Base-by-base conservation (phyloP, 2,888 invertebrate species). In the Epinotia demarniana region DNA sequence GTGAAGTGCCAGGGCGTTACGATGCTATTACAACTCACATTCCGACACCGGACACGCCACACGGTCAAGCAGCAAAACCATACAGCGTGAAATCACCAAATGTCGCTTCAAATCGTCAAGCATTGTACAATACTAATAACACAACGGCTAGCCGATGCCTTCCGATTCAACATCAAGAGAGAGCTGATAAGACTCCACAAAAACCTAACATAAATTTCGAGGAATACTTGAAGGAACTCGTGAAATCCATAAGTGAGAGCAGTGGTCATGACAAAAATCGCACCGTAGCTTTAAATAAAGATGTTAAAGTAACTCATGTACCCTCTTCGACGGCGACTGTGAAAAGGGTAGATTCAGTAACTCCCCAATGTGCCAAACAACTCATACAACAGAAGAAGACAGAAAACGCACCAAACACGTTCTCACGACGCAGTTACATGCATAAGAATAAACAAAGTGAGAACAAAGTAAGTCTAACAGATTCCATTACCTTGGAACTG, bases 391-490 rank as follows among this genome's bases (percentile, higher is more conserved):
- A 83, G 67, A 91, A 89, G 81, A 90, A 89, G 80, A 82, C 82
- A 11, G 91, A 92, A 49, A 85, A 85, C 72, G 89, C 87, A 39
- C 89, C 89, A 3, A 90, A 92, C 72, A 94, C 94, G 3, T 94
- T 93, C 80, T 85, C 93, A 16, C 89, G 94, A 43, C 88, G 90
- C 66, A 92, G 88, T 78, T 94, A 93, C 78, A 87, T 92, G 86
- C 92, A 92, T 79, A 93, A 90, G 82, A 91, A 85, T 77, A 90
- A 90, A 81, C 90, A 90, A 80, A 82, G 77, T 43, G 90, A 91
- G 70, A 79, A 78, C 5, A 89, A 87, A 79, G 69, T 80, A 5
- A 53, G 27, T 3, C 87, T 87, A 81, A 81, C 80, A 43, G 71
- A 74, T 33, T 2, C 81, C 39, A 67, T 75, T 19, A 46, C 12